Base-by-base conservation (phyloP, 2,888 invertebrate genomes). In the Drosophila birchii region DNA sequence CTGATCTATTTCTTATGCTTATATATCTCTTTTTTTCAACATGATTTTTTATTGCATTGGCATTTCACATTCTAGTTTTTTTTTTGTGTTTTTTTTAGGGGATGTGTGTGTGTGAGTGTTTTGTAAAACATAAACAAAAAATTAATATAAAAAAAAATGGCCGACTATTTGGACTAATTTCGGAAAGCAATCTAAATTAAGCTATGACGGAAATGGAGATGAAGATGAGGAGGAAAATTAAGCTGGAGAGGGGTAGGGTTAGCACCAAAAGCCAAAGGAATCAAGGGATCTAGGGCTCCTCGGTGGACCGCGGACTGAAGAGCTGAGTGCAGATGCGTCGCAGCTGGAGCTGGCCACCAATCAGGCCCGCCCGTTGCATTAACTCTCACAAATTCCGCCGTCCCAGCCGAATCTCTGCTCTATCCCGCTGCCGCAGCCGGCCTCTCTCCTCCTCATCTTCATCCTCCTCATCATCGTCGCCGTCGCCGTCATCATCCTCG, bases 331-430 rank as follows among this genome's bases (percentile, higher is more conserved):
- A 91, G 44, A 90, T 80, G 73, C 84, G 86, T 47, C 86, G 88
- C 61, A 91, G 64, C 62, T 85, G 89, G 59, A 89, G 86, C 73
- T 80, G 82, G 49, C 78, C 81, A 58, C 83, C 88, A 59, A 81
- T 59, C n/a, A 76, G 73, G 64, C 69, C 56, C 73, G 90, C 83
- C 81, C 79, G 61, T 56, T 82, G 86, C 60, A 91, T 84, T 90
- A 90, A 91, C 75, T 90, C 91, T 91, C 91, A 91, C 91, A 91
- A 91, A 83, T 78, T 80, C 76, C 70, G 78, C 73, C 62, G 58
- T 55, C 47, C 69, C 44, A 55, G 64, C 11, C 41, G 60, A 23
- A 45, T 38, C 39, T 58, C 51, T n/a, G 59, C 67, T 49, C 49
- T 66, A 6, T 58, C 26, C 61, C 59, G 34, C n/a, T 26, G 56